These are phyloP conservation scores for Lucilia cuprina DNA, from an alignment of 1,140 invertebrate genomes.

Conservation along the genomic window DNA sequence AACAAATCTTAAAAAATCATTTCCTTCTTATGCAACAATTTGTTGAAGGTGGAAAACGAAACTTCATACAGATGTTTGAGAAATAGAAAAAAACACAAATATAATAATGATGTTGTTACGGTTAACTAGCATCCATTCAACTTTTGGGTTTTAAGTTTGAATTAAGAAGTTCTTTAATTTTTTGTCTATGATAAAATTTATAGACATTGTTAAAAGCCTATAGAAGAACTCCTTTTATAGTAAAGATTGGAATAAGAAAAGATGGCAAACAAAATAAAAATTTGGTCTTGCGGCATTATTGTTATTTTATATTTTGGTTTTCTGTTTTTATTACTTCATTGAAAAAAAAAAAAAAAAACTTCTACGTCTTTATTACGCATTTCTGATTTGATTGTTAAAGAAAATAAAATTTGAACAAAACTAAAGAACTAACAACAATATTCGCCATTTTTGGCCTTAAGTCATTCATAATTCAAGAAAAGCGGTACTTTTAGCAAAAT, in stretches of 20 bases:
- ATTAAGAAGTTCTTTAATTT: not conserved
- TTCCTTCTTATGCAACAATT: not conserved
- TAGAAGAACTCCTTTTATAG: not conserved
- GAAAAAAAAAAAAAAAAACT: no score
- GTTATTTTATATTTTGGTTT: not conserved
- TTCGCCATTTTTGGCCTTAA: constrained; percentile 8
- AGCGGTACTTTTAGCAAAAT: constrained; percentile 8
- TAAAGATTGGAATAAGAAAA: not conserved
- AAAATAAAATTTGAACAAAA: not conserved
- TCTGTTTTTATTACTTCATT: not conserved
- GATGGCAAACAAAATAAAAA: not conserved
- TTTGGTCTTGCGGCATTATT: not conserved
- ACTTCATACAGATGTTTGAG: not conserved
- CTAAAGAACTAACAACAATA: not conserved
- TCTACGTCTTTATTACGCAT: constrained; percentile 4
- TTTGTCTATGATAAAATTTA: not conserved
- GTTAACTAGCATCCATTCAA: not conserved
- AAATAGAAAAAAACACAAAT: not conserved
- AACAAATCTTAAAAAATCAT: not conserved
- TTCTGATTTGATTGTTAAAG: not conserved
- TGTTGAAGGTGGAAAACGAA: not conserved
- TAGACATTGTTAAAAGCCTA: constrained; percentile 10
- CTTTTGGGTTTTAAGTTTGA: not conserved
- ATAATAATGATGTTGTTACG: not conserved
- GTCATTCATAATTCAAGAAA: constrained; percentile 15